Evolutionary conservation across 1,140 invertebrate genomes (phyloP), one percentile per base, ranked within the genome.

Genomic region (Drosophila micromelanica): DNA sequence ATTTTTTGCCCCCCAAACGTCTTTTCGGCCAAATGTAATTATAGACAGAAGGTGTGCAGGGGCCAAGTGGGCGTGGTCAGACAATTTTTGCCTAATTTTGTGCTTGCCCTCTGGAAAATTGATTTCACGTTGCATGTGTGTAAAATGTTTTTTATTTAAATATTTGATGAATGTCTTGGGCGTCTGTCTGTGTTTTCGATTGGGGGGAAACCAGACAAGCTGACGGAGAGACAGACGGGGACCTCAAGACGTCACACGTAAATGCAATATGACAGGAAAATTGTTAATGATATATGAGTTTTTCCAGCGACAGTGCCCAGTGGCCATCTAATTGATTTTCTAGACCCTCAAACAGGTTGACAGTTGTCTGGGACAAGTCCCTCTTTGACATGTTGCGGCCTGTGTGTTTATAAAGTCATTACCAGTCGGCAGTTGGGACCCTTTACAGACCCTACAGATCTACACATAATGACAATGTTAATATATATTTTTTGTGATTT

Each of bases 281-380:
- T 87, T 82, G 79, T 87, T 89, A 87, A 87, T 87, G 82, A 89
- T 87, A 76, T 73, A 87, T 87, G 84, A 87, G 82, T 78, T 68
- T 67, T 68, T 52, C 52, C 69, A 55, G 55, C 65, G 9, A 52
- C 67, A 57, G 49, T 61, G 60, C 48, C 60, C 48, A 54, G 38
- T 61, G 46, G 5, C 59, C 57, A 73, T 82, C 82, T 87, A 87
- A 86, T 86, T 86, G 82, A 86, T 86, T 87, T 78, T 60, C 54
- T 37, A 52, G 30, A 52, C 49, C 32, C 32, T 35, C 32, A 9
- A 35, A 9, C 15, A 15, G 43, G 40, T 56, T 73, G 59, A 69
- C 65, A 70, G 51, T 38, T 63, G 55, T 32, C 54, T 46, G 48
- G 48, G n/a, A 43, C 45, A 70, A 77, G 74, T 69, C 3, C 11